Conservation (phyloP, 2,888 invertebrate genomes). For the Disparrhopalites patrizii region DNA sequence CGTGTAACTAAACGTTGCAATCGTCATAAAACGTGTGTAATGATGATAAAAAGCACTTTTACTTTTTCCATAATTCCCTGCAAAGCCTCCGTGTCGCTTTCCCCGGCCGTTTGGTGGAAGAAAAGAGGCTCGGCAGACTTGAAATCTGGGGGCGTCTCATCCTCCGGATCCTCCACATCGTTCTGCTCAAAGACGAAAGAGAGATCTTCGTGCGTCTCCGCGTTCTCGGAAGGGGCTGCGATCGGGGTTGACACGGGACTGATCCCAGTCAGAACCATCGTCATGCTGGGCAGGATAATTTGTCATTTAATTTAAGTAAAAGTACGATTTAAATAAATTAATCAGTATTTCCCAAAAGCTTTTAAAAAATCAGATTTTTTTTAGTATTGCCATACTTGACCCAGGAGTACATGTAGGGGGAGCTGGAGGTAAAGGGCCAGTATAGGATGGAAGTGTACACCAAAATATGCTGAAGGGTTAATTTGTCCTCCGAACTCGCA, state of each 20-base stretch:
- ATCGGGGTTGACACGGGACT: constrained; percentile 28
- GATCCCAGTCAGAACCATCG: constrained; percentile 33
- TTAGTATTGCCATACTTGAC: constrained; percentile 37
- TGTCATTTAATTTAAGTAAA: not conserved
- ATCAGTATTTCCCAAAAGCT: not conserved
- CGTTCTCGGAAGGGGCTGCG: constrained; percentile 37
- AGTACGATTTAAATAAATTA: not conserved
- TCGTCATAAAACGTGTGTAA: not conserved
- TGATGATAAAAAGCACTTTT: not conserved
- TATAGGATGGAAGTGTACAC: constrained; percentile 45
- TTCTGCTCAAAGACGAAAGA: constrained; percentile 46
- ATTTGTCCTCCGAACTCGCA: constrained; percentile 19
- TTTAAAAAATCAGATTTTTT: not conserved
- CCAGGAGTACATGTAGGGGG: constrained; percentile 45
- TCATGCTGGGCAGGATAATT: constrained; percentile 35
- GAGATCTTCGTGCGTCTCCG: constrained; percentile 45
- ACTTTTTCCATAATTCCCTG: constrained; percentile 30
- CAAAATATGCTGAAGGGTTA: constrained; percentile 35
- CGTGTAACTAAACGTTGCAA: too few relatives aligned
- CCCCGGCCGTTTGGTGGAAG: constrained; percentile 43
- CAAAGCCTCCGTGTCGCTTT: constrained; percentile 36
- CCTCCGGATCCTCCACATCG: constrained; percentile 44
- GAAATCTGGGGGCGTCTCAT: constrained; percentile 42
- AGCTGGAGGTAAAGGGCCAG: constrained; percentile 46
- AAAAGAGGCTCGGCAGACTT: constrained; percentile 35